A percentile compares a stretch with the other conserved stretches of the same genome.
These are phyloP conservation scores for Centroberyx gerrardi DNA, from an alignment of 2,797 vertebrate genomes.

Conservation along the genomic window DNA sequence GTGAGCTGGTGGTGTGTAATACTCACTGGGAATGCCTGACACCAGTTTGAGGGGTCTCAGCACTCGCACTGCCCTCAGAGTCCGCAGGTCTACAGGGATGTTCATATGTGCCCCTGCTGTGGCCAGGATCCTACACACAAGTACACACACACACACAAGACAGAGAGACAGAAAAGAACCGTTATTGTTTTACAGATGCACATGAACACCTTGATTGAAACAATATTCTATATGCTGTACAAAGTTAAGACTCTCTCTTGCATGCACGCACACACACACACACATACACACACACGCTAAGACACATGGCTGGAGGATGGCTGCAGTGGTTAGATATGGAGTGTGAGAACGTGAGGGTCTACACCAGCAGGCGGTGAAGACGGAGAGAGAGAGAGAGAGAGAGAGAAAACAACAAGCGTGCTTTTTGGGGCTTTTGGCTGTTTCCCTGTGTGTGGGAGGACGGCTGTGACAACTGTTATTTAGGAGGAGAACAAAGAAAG, in stretches of 20 bases:
- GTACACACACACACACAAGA: slow-evolving; percentile 27
- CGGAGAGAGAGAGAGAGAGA: background rate
- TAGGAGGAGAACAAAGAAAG: slow-evolving; percentile 71
- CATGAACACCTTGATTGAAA: slow-evolving; percentile 28
- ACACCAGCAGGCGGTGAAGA: slow-evolving; percentile 34
- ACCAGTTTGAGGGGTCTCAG: slow-evolving; percentile 97
- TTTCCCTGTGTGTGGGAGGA: slow-evolving; percentile 76
- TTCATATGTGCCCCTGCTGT: slow-evolving; percentile 97
- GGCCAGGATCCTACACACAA: slow-evolving; percentile 91
- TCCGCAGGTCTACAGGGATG: slow-evolving; percentile 96
- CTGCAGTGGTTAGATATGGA: slow-evolving; percentile 63
- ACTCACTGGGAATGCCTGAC: slow-evolving; percentile 98
- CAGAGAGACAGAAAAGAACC: slow-evolving; percentile 29
- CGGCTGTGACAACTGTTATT: slow-evolving; percentile 78
- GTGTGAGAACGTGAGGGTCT: slow-evolving; percentile 54
- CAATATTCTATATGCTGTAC: no score
- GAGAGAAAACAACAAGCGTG: slow-evolving; percentile 54
- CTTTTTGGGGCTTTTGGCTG: slow-evolving; percentile 65
- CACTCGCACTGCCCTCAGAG: slow-evolving; percentile 95
- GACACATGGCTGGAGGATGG: slow-evolving; percentile 16
- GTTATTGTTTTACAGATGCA: slow-evolving; percentile 10
- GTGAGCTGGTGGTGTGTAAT: background rate
- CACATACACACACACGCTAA: slow-evolving; percentile 3
- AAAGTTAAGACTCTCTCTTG: background rate
- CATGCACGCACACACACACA: background rate